Evolutionary conservation across 2,888 invertebrate genomes (phyloP), one percentile per base, ranked within the genome.

Genomic region (Ormyrus nitidulus): DNA sequence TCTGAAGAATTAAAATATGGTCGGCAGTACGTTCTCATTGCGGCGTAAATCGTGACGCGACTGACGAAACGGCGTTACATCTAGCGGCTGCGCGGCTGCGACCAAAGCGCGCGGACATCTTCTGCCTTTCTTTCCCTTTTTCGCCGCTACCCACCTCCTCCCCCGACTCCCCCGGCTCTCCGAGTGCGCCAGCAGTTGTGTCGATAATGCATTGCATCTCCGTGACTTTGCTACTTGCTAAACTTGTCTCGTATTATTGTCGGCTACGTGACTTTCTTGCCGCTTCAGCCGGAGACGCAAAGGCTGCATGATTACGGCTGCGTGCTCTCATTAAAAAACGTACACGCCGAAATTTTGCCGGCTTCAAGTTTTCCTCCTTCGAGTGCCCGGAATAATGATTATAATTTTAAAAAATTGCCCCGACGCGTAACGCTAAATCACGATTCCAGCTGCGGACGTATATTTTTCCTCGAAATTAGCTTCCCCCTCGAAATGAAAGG

Each of bases 1-100:
- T 86, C 86, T 86, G 85, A 89, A 86, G 86, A 90, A 90, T 90
- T 90, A 90, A 90, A 90, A 90, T 90, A 90, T 88, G 88, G 88
- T 87, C 87, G 87, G 88, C 85, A 89, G 89, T 90, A 88, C 87
- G 88, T 90, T 89, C 87, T 90, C 88, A 89, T 90, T 90, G 85
- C 87, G 85, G 86, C 84, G 84, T 84, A 85, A 88, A 88, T 87
- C 86, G 88, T 89, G 88, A 90, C 88, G 86, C 87, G 87, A 88
- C 89, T 89, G 89, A 90, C 88, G 87, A 87, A 88, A 88, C 87
- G 86, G 85, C 88, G 87, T 87, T 88, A 82, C 53, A 64, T 74
- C 56, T 34, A 58, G 46, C 68, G 19, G 8, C 6, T 53, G 11
- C 61, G 54, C 61, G 70, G 9, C 54, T 58, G 49, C 59, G 44